These are phyloP conservation scores for Sminthurinus signatus DNA, from an alignment of 1,140 invertebrate species.

Conservation along the genomic window DNA sequence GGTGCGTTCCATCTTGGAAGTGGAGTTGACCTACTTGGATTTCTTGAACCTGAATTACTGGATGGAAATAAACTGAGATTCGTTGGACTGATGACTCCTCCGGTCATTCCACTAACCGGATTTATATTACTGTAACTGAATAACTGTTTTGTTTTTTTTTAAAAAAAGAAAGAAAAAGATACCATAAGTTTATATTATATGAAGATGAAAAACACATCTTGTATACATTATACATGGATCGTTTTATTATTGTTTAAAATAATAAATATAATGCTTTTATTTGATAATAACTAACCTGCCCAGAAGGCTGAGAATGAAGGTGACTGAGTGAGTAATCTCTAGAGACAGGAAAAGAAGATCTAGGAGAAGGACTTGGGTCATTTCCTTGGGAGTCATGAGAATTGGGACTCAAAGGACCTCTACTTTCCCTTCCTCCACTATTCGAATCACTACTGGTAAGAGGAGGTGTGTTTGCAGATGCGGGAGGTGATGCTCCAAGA, in stretches of 20 bases:
- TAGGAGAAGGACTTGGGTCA: constrained; percentile 29
- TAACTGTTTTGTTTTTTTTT: constrained; percentile 54
- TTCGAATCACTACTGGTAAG: constrained; percentile 31
- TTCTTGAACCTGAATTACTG: constrained; percentile 61
- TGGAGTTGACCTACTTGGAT: constrained; percentile 51
- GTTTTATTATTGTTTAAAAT: no score
- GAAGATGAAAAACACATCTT: no score
- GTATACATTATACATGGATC: no score
- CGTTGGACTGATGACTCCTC: constrained; percentile 82
- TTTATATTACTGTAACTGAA: constrained; percentile 80
- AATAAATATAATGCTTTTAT: no score
- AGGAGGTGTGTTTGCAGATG: constrained; percentile 58
- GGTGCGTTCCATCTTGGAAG: constrained; percentile 78
- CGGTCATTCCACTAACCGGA: constrained; percentile 62
- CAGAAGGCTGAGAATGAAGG: constrained; percentile 41
- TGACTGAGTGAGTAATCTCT: constrained; percentile 41
- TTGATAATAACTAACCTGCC: no score
- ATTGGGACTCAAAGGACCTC: constrained; percentile 42
- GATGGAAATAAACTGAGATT: constrained; percentile 82
- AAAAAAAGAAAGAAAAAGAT: neutral
- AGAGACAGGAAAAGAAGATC: constrained; percentile 36
- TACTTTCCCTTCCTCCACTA: constrained; percentile 25
- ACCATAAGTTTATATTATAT: no score
- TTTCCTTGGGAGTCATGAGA: constrained; percentile 38
- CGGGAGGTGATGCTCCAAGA: constrained; percentile 49